These are phyloP conservation scores for Prenolepis imparis DNA, from an alignment of 2,888 invertebrate species.

Conservation along the genomic window DNA sequence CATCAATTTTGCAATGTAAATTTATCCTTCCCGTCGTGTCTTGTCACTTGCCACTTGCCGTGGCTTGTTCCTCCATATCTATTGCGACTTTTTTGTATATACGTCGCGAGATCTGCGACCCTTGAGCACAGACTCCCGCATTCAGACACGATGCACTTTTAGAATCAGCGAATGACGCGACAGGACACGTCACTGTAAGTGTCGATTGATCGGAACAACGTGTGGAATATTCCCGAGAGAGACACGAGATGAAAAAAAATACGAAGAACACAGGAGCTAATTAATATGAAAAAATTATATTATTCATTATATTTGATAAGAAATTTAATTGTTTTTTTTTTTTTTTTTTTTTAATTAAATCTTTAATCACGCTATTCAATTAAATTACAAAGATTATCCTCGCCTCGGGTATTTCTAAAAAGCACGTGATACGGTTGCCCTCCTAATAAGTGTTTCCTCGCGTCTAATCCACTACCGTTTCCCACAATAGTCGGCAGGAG, in stretches of 20 bases:
- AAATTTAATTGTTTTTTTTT: background rate
- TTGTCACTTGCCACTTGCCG: conserved; percentile 27
- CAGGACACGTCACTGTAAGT: conserved; percentile 22
- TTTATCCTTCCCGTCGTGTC: conserved; percentile 36
- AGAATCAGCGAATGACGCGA: conserved; percentile 10
- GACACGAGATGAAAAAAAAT: background rate
- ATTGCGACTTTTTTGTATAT: conserved; percentile 32
- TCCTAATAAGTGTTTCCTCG: conserved; percentile 4
- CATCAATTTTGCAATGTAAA: conserved; percentile 39
- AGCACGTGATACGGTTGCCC: conserved; percentile 7
- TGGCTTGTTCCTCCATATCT: background rate
- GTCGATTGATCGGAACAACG: conserved; percentile 47
- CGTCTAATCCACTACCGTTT: conserved; percentile 51
- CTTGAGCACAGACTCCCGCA: conserved; percentile 42
- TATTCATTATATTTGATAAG: conserved; percentile 2
- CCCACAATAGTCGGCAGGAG: conserved; percentile 49
- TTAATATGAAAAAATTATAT: background rate
- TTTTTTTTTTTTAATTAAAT: background rate
- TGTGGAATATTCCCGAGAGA: background rate
- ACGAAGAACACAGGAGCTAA: background rate
- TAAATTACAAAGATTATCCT: background rate
- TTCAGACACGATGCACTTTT: conserved; percentile 10
- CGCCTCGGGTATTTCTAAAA: background rate
- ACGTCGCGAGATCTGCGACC: conserved; percentile 20
- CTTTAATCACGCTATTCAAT: background rate